These are phyloP conservation scores for Diarsia mendica DNA, from an alignment of 2,888 invertebrate genomes.

Conservation along the genomic window DNA sequence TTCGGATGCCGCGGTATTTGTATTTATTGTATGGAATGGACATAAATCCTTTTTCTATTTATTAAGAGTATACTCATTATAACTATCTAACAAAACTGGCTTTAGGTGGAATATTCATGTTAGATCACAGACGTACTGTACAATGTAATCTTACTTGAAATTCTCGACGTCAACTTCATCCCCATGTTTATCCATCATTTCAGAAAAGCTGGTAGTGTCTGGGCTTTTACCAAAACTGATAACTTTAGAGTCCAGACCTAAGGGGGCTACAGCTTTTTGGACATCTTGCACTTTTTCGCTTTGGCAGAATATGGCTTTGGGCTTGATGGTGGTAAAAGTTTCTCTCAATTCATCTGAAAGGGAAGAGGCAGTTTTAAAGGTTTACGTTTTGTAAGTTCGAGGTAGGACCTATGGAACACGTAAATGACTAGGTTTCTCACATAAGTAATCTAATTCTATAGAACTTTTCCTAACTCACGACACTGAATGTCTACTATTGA, in stretches of 20 bases:
- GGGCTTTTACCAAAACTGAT: slow-evolving; percentile 73
- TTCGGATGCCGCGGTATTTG: no score
- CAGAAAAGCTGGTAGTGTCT: slow-evolving; percentile 59
- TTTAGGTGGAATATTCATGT: no score
- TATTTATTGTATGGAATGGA: not conserved
- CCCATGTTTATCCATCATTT: slow-evolving; percentile 69
- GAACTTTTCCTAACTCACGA: not conserved
- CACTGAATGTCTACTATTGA: not conserved
- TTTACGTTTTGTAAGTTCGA: not conserved
- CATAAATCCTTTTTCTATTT: not conserved
- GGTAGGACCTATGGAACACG: not conserved
- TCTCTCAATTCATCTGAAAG: slow-evolving; percentile 73
- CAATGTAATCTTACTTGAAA: slow-evolving; percentile 68
- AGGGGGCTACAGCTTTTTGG: slow-evolving; percentile 60
- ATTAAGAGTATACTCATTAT: not conserved
- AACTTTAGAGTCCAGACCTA: slow-evolving; percentile 64
- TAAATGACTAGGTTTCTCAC: not conserved
- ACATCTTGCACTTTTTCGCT: slow-evolving; percentile 69
- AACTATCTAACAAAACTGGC: no score
- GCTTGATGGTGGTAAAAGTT: slow-evolving; percentile 65
- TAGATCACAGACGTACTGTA: no score
- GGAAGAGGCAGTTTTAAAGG: not conserved
- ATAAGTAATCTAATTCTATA: not conserved
- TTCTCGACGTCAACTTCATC: slow-evolving; percentile 59
- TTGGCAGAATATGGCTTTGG: slow-evolving; percentile 77